Evolutionary conservation across 2,797 vertebrate genomes (phyloP).

Genomic region (Meriones psammophilus): DNA sequence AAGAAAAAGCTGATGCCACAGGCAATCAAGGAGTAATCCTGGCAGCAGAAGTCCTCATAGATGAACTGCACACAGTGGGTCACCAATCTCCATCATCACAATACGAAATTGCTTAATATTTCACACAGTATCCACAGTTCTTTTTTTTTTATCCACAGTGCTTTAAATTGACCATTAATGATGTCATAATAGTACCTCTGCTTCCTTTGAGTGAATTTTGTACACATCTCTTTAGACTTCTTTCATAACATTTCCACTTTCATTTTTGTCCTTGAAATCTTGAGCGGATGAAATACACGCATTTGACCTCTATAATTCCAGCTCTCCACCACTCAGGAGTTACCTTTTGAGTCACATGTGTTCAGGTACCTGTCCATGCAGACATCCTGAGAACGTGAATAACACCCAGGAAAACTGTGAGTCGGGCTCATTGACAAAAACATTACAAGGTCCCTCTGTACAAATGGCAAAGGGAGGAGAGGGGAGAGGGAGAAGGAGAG

Average conservation of each 20-base stretch:
- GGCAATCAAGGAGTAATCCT: background rate
- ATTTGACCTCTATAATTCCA: background rate
- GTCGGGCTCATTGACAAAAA: slow-evolving; percentile 59
- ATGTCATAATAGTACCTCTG: background rate
- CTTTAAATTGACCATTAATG: background rate
- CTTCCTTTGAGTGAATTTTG: background rate
- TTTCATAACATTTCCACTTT: background rate
- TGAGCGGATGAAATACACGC: background rate
- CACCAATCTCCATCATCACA: background rate
- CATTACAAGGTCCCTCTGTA: background rate
- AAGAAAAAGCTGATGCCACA: background rate
- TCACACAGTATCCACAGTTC: background rate
- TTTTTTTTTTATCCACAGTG: background rate
- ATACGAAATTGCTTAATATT: background rate
- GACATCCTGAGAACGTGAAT: slow-evolving; percentile 30
- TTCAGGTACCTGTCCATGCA: background rate
- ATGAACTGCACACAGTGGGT: background rate
- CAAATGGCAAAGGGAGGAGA: background rate
- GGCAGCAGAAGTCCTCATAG: background rate
- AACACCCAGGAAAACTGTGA: slow-evolving; percentile 54
- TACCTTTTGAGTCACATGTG: slow-evolving; percentile 1
- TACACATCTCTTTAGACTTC: background rate
- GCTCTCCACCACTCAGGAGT: slow-evolving; percentile 30
- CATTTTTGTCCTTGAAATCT: slow-evolving; percentile 36
- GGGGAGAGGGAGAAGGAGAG: background rate